Percentiles rank a stretch among this genome's conserved stretches.
Evolutionary conservation across 2,113 vertebrate species (phyloP).

Genomic region (Colistium nudipinnis): DNA sequence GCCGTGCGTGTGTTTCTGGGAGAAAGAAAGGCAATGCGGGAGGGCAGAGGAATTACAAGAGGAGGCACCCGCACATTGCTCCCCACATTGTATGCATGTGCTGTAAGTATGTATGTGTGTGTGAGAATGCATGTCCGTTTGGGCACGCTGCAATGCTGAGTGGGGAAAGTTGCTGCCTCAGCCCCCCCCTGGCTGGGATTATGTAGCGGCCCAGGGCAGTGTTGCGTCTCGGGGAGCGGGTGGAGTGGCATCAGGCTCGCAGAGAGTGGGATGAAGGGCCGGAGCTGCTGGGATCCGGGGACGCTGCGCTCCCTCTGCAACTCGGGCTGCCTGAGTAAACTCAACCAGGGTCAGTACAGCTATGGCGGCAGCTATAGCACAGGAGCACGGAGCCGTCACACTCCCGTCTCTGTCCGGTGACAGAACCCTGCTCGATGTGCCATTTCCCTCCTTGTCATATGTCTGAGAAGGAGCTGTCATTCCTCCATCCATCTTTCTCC

Average conservation of each 20-base stretch:
- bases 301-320: conserved; percentile 91
- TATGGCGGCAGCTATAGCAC: conserved; percentile 55
- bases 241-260: conserved; percentile 68
- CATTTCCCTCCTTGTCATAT: conserved; percentile 58
- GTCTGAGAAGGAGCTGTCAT: conserved; percentile 60
- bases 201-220: conserved; percentile 75
- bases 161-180: conserved; percentile 65
- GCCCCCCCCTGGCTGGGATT: conserved; percentile 60
- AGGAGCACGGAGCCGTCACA: conserved; percentile 49
- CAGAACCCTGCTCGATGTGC: conserved; percentile 53
- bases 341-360: conserved; percentile 90
- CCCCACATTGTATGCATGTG: conserved; percentile 24
- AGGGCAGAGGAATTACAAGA: conserved; percentile 41
- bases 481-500: conserved; percentile 38
- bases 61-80: conserved; percentile 33
- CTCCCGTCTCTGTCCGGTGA: conserved; percentile 51
- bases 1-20: conserved; percentile 33
- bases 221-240: conserved; percentile 64
- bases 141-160: conserved; percentile 70
- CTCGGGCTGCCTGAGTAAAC: conserved; percentile 91
- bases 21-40: conserved; percentile 35
- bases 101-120: conserved; percentile 40
- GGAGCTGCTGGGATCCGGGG: conserved; percentile 93
- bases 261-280: conserved; percentile 91
- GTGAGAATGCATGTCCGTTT: conserved; percentile 40